phyloP scores from a whole-genome alignment of 2,888 invertebrate genomes.

The Tridacna gigas region DNA sequence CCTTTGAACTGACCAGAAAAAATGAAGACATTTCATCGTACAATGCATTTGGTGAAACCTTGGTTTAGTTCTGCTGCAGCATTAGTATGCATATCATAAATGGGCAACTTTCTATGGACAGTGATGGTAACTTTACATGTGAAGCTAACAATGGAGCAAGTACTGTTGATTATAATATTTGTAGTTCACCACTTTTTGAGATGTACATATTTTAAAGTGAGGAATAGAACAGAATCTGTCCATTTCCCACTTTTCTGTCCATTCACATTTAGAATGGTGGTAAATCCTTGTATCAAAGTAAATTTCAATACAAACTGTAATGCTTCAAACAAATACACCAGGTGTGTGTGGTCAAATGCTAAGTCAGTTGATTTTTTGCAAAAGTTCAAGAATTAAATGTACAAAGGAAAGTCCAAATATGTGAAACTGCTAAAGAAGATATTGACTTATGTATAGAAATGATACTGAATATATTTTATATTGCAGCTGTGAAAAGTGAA shows the following conservation, averaged over 20 bases:
- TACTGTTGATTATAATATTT: conserved; percentile 8
- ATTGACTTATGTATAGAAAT: no score
- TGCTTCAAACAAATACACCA: no score
- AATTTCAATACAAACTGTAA: no score
- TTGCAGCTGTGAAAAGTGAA: no score
- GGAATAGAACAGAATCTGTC: neutral
- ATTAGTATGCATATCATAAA: conserved; percentile 6
- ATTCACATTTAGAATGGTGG: neutral
- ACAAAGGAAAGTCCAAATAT: no score
- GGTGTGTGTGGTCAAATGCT: no score
- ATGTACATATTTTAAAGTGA: neutral
- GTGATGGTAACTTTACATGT: neutral
- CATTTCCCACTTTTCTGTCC: neutral
- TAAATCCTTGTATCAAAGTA: no score
- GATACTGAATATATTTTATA: neutral
- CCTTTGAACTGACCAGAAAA: conserved; percentile 10
- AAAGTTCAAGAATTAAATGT: no score
- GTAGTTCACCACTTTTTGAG: neutral
- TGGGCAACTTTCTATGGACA: conserved; percentile 6
- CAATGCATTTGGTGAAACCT: conserved; percentile 10
- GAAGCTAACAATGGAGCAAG: neutral
- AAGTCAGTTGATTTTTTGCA: no score
- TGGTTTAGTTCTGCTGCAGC: conserved; percentile 11
- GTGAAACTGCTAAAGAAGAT: no score
- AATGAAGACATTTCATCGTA: neutral